Base-by-base conservation (phyloP, 2,888 invertebrate species). In the Acrocyrtus sp. region DNA sequence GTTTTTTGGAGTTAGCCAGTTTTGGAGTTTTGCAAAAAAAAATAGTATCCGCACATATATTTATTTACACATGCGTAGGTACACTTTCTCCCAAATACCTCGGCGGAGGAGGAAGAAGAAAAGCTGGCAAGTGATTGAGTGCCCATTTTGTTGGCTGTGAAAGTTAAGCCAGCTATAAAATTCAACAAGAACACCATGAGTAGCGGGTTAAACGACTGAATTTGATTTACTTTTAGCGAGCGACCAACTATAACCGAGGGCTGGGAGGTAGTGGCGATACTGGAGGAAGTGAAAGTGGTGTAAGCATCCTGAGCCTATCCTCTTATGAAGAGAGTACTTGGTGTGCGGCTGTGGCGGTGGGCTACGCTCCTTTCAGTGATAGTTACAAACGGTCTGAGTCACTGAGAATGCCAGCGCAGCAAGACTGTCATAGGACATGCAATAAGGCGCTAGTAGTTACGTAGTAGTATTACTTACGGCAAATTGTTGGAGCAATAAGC, bases 151-250 rank as follows among this genome's bases (percentile, higher is more conserved):
- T 72, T 65, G 72, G 72, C 65, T 60, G 72, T 65, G 72, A 72
- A 72, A 72, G 65, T 65, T 72, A 72, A 72, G 65, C 72, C 65
- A 72, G 72, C 72, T 65, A 72, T 72, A 72, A 72, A 72, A 72
- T 72, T 72, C 72, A 72, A 65, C 65, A 58, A 65, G 60, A 66
- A 65, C 65, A 65, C 72, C 72, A 72, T 65, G 72, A 72, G 72
- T 58, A 72, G 48, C 65, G 65, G 60, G 65, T 72, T 72, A 72
- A 72, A 66, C 65, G 72, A 65, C 72, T 72, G 72, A 72, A 72
- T 72, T 72, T 72, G 72, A 72, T 72, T 72, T 72, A 72, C 72
- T 72, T 65, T 70, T 72, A 56, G 62, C 62, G 26, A 57, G 70
- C 70, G 70, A 70, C 70, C 70, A 63, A 62, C 70, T 70, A 70